Conservation (phyloP, 2,113 vertebrate species). For the Epinephelus cyanopodus region DNA sequence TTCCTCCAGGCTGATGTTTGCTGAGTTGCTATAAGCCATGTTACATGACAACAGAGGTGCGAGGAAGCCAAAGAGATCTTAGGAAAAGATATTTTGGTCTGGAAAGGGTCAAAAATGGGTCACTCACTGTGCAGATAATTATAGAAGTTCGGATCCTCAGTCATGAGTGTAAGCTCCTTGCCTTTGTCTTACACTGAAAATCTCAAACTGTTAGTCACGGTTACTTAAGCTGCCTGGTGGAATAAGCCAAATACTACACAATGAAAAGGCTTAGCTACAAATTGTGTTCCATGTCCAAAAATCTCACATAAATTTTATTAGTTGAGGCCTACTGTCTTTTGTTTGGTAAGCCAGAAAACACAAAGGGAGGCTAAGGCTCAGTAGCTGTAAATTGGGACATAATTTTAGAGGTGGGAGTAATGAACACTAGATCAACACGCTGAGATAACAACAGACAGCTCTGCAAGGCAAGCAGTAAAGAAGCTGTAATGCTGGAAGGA, state of each 20-base stretch:
- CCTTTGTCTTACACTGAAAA: conserved; percentile 13
- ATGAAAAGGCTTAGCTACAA: background rate
- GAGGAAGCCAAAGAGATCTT: conserved; percentile 33
- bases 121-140: conserved; percentile 31
- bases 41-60: conserved; percentile 54
- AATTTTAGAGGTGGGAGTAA: conserved; percentile 25
- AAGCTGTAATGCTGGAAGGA: background rate
- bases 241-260: conserved; percentile 15
- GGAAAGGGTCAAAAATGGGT: conserved; percentile 32
- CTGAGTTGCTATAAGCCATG: conserved; percentile 43
- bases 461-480: background rate
- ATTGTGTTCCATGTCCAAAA: background rate
- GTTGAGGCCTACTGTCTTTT: conserved; percentile 6
- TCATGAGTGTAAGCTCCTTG: background rate
- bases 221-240: conserved; percentile 8
- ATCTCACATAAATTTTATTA: background rate
- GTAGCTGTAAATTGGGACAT: background rate
- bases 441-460: conserved; percentile 36
- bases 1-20: conserved; percentile 35
- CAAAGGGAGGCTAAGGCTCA: background rate
- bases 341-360: conserved; percentile 19
- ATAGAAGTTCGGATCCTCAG: background rate
- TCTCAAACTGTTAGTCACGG: conserved; percentile 25
- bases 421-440: conserved; percentile 29
- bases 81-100: conserved; percentile 36